Evolutionary conservation across 1,140 invertebrate species (phyloP).

Genomic region (Aphelinus certus): DNA sequence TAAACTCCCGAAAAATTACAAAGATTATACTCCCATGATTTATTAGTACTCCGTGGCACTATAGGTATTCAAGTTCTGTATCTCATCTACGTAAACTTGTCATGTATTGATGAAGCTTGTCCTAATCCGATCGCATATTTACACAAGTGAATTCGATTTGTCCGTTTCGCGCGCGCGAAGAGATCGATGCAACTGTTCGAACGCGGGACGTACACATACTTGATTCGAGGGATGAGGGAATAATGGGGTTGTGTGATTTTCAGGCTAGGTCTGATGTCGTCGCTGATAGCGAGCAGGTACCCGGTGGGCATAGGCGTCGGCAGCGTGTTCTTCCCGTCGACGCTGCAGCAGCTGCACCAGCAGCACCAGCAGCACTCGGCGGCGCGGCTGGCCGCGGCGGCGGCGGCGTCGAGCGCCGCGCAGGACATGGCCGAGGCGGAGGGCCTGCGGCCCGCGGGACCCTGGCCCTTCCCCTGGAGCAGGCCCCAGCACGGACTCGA

Average conservation of each 20-base stretch:
- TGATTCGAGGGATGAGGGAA: no score
- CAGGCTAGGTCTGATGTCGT: constrained; percentile 83
- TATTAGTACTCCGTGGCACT: no score
- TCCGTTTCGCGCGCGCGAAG: no score
- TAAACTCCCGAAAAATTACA: no score
- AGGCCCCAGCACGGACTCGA: constrained; percentile 60
- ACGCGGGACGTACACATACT: no score
- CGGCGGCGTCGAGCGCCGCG: constrained; percentile 53
- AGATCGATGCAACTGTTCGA: no score
- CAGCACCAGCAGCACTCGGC: constrained; percentile 61
- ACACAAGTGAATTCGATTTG: no score
- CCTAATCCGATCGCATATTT: no score
- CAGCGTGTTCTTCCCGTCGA: constrained; percentile 63
- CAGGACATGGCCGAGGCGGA: constrained; percentile 55
- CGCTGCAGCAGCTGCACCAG: constrained; percentile 61
- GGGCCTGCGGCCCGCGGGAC: constrained; percentile 58
- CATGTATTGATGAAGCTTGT: no score
- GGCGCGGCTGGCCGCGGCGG: constrained; percentile 58
- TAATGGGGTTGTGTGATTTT: constrained; percentile 4
- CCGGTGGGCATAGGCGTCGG: constrained; percentile 68
- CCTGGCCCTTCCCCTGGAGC: constrained; percentile 65
- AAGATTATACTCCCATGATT: no score
- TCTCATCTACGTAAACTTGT: no score
- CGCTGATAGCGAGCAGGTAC: constrained; percentile 74
- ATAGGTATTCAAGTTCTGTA: no score